These are phyloP conservation scores for Nautilus pompilius DNA, from an alignment of 1,140 invertebrate genomes.

Conservation along the genomic window DNA sequence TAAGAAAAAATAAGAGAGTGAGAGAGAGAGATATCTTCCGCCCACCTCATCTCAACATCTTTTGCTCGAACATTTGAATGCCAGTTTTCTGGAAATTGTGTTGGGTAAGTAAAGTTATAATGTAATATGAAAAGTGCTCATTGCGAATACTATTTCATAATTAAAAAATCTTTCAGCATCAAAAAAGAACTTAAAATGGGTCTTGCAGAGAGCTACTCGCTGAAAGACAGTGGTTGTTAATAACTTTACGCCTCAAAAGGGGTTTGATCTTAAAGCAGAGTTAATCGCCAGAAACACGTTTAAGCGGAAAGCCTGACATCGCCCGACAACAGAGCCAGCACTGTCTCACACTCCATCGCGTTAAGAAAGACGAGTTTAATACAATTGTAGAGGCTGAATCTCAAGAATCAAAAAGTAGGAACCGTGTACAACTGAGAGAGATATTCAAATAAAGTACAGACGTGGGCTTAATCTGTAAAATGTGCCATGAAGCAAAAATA, in stretches of 20 bases:
- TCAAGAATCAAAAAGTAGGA: not conserved
- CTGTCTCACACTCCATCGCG: not conserved
- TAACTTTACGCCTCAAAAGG: not conserved
- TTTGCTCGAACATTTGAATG: not conserved
- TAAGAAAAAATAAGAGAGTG: too few relatives aligned
- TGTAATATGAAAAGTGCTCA: not conserved
- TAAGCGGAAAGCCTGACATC: not conserved
- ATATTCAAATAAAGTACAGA: not conserved
- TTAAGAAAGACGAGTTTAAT: not conserved
- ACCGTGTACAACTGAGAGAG: not conserved
- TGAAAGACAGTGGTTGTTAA: not conserved
- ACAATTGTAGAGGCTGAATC: not conserved
- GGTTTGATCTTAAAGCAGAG: not conserved
- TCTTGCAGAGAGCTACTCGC: not conserved
- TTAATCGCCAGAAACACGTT: not conserved
- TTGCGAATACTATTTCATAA: not conserved
- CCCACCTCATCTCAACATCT: too few relatives aligned
- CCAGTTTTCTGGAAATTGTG: not conserved
- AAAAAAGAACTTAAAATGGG: not conserved
- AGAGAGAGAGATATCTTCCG: not conserved
- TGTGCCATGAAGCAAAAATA: not conserved
- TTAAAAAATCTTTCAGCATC: not conserved
- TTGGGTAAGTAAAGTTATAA: not conserved
- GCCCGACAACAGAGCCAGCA: not conserved
- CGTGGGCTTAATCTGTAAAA: not conserved